Conservation (phyloP, 2,888 invertebrate species). For the Euclidia mi region DNA sequence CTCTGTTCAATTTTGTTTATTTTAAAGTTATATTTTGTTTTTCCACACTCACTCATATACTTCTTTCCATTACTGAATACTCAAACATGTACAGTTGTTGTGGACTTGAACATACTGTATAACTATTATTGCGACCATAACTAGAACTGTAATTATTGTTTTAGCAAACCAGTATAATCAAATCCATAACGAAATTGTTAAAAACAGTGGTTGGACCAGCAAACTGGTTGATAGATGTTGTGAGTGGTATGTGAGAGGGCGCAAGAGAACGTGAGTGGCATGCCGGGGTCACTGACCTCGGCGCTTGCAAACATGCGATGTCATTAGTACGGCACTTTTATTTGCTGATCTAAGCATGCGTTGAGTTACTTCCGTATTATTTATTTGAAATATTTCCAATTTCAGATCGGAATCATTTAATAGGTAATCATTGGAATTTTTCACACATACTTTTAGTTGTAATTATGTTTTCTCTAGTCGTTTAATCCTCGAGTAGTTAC, state of each 20-base stretch:
- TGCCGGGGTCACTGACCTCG: constrained; percentile 20
- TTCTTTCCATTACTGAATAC: constrained; percentile 60
- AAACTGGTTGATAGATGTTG: constrained; percentile 4
- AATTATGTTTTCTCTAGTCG: constrained; percentile 74
- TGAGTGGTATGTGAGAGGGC: too few species aligned
- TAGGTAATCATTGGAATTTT: constrained; percentile 87
- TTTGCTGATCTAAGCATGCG: constrained; percentile 64
- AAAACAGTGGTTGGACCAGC: not conserved
- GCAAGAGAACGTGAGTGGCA: constrained; percentile 22
- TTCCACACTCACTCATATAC: constrained; percentile 64
- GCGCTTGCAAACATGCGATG: constrained; percentile 18
- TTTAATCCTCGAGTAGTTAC: constrained; percentile 76
- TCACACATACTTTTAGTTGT: constrained; percentile 72
- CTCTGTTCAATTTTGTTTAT: constrained; percentile 57
- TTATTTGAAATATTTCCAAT: constrained; percentile 86
- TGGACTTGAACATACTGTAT: constrained; percentile 65
- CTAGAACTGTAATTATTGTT: too few species aligned
- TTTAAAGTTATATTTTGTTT: constrained; percentile 45
- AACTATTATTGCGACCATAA: too few species aligned
- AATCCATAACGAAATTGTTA: constrained; percentile 9
- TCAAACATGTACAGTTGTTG: constrained; percentile 50
- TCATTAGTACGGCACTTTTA: constrained; percentile 43
- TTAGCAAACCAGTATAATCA: not conserved
- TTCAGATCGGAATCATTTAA: constrained; percentile 91
- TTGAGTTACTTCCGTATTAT: constrained; percentile 69